phyloP scores from a whole-genome alignment of 2,797 vertebrate genomes.

The Simalia tracyae region DNA sequence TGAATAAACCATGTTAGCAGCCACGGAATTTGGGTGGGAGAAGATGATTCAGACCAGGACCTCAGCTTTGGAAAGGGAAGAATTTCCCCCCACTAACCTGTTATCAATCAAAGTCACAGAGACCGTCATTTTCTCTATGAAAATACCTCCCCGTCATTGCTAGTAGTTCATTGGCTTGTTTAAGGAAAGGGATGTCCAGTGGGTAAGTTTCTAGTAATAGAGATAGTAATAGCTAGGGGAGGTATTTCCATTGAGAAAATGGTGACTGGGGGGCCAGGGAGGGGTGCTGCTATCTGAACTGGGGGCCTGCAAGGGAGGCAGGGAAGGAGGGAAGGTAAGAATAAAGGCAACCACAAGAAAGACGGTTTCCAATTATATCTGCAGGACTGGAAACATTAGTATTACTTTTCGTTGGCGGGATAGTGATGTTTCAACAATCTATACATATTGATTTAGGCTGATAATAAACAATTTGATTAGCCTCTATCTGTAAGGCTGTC shows the following conservation, averaged over 20 bases:
- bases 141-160: not conserved
- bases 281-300: no score
- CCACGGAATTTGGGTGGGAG: no score
- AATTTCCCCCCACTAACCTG: no score
- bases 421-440: slow-evolving; percentile 99
- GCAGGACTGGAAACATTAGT: slow-evolving; percentile 84
- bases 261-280: no score
- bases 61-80: not conserved
- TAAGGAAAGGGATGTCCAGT: no score
- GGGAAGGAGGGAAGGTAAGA: no score
- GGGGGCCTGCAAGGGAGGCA: no score
- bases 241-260: not conserved
- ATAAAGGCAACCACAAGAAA: slow-evolving; percentile 38
- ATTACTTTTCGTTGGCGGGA: slow-evolving; percentile 89
- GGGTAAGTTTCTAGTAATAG: not conserved
- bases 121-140: not conserved
- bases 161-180: no score
- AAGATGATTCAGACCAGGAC: not conserved
- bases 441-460: slow-evolving; percentile 99
- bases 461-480: slow-evolving; percentile 99
- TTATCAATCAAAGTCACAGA: not conserved
- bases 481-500: slow-evolving; percentile 97
- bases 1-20: not conserved
- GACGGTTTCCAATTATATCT: slow-evolving; percentile 69
- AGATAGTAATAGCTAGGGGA: not conserved